Evolutionary conservation across 2,113 vertebrate species (phyloP).

Genomic region (Notothenia coriiceps): DNA sequence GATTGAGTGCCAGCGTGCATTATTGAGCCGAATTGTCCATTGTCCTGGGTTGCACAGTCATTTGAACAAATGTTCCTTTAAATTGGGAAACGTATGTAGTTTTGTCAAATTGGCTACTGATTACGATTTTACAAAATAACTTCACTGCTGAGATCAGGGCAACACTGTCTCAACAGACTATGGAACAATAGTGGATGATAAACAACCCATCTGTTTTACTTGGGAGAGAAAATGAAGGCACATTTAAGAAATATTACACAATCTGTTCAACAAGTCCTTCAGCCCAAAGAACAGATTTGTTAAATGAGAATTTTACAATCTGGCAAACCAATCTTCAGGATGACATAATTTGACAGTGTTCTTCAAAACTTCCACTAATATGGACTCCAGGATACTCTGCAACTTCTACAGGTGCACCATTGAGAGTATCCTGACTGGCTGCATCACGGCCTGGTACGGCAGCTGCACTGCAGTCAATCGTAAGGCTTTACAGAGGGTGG

Average conservation of each 20-base stretch:
- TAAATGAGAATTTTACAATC: background rate
- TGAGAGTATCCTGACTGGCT: no score
- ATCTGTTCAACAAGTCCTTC: background rate
- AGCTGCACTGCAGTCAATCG: no score
- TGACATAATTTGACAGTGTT: background rate
- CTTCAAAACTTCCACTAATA: background rate
- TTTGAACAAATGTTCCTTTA: no score
- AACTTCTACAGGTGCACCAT: no score
- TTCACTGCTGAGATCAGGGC: background rate
- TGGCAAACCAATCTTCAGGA: background rate
- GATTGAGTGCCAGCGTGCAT: background rate
- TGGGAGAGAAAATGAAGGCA: conserved; percentile 3
- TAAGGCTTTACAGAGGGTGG: no score
- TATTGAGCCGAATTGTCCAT: background rate
- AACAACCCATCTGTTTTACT: conserved; percentile 7
- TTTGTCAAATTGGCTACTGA: background rate
- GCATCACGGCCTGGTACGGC: no score
- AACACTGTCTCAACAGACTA: background rate
- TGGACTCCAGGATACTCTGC: no score
- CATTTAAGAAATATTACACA: background rate
- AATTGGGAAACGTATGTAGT: background rate
- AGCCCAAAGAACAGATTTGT: background rate
- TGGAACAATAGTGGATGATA: background rate
- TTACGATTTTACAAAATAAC: background rate
- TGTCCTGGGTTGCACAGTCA: background rate